Evolutionary conservation across 2,888 invertebrate species (phyloP), one percentile per base, ranked within the genome.

Genomic region (Drosophila merina): DNA sequence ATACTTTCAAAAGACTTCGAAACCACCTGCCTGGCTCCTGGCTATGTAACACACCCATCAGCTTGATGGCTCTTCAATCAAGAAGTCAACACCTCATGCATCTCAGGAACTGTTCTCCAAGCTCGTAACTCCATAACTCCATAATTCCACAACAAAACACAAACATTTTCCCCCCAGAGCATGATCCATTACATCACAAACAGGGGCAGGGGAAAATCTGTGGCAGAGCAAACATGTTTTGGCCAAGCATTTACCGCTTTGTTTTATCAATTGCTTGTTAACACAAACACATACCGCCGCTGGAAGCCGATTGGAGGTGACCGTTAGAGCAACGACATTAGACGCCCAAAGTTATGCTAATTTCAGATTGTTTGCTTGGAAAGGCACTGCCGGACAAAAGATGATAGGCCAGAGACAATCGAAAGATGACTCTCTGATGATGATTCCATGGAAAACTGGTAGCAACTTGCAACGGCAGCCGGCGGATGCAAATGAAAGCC

Each of bases 401-500:
- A 68, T 57, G 57, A 59, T 54, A 40, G 42, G 7, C 38, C 64
- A 63, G 33, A 48, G 66, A 66, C 48, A 40, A 62, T 40, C 20
- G 2, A 20, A 20, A 20, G 54, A 55, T 8, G 33, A 14, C 8
- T 36, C 8, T 36, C n/a, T 28, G 42, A 52, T 38, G 67, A 57
- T 57, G 68, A 44, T 55, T 68, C 47, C 55, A 48, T 40, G 48
- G 42, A 72, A 72, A 72, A 72, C 57, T 33, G 69, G 70, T 64
- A 66, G 79, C 78, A 70, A 71, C 67, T 68, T 51, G 64, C 71
- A 57, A 54, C 44, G 48, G 55, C 45, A 45, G 56, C 57, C 57
- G 56, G 74, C 75, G 75, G 77, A 74, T 82, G 82, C 79, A 85
- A 83, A 83, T 83, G 82, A 82, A 82, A 84, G 77, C 66, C 12